Conservation (phyloP, 2,113 vertebrate genomes). For the Prochilodus magdalenae region DNA sequence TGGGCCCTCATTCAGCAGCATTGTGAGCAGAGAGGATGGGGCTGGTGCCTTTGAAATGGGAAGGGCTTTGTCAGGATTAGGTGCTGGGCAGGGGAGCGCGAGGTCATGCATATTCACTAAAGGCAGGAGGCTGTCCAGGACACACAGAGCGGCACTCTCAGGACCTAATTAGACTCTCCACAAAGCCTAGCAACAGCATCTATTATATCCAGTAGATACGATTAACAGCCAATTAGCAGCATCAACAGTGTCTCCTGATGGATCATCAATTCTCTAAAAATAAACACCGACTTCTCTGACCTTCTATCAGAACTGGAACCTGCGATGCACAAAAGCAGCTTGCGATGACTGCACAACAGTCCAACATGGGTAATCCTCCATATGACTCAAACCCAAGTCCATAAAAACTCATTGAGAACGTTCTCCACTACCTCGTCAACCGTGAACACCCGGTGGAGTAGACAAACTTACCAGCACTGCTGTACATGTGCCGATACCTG, state of each 20-base stretch:
- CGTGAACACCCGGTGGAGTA: background rate
- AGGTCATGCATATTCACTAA: conserved; percentile 79
- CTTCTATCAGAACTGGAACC: background rate
- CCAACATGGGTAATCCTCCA: background rate
- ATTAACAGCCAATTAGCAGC: conserved; percentile 1
- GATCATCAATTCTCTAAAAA: background rate
- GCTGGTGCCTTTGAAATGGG: conserved; percentile 37
- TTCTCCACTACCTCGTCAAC: too few relatives aligned
- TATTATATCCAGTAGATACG: conserved; percentile 1
- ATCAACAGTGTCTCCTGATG: background rate
- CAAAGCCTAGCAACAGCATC: conserved; percentile 41
- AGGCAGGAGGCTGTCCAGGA: conserved; percentile 65
- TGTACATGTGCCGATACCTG: background rate
- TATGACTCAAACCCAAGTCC: background rate
- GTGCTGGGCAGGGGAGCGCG: conserved; percentile 6
- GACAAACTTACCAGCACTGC: background rate
- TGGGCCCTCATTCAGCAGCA: conserved; percentile 7
- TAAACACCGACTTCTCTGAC: background rate
- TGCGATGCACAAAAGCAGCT: too few relatives aligned
- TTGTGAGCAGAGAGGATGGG: conserved; percentile 21
- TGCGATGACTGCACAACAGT: background rate
- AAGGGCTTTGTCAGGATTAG: conserved; percentile 45
- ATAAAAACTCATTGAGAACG: background rate
- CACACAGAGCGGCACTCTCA: conserved; percentile 5
- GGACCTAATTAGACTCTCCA: conserved; percentile 21